Evolutionary conservation across 92 coral and sea anemone genomes (phyloP).

Genomic region (Parazoanthus atlanticus): DNA sequence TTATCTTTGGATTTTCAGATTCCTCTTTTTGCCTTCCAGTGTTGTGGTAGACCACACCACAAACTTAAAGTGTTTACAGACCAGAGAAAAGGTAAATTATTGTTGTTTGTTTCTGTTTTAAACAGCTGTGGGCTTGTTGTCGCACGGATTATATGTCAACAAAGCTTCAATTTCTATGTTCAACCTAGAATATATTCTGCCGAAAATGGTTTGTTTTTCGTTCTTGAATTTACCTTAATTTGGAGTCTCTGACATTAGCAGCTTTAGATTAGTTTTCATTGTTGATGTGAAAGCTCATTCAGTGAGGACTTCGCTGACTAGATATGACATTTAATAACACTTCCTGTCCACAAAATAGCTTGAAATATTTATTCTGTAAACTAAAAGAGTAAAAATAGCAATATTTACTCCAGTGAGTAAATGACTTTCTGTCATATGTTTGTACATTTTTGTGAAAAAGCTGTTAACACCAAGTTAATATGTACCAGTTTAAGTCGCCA

Average conservation of each 20-base stretch:
- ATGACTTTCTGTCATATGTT: too few relatives aligned
- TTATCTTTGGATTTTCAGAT: neutral
- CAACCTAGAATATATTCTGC: neutral
- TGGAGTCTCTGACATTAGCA: neutral
- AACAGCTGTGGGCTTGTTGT: neutral
- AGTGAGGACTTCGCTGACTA: neutral
- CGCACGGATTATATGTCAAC: neutral
- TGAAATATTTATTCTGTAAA: neutral
- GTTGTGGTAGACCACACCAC: neutral
- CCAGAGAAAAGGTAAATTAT: slow-evolving; percentile 1
- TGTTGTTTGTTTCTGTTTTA: slow-evolving; percentile 20
- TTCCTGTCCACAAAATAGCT: neutral
- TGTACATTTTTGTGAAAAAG: neutral
- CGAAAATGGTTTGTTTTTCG: too few relatives aligned
- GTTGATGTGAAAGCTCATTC: neutral
- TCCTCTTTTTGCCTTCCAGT: neutral
- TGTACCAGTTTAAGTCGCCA: neutral
- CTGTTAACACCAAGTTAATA: too few relatives aligned
- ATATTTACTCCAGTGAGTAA: neutral
- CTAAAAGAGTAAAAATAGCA: neutral
- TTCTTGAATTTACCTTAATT: too few relatives aligned
- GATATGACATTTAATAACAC: neutral
- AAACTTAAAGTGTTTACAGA: neutral
- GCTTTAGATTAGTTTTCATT: neutral
- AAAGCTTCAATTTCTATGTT: neutral